Percentiles rank a stretch among this genome's conserved stretches.
Conservation (phyloP, 1,140 invertebrate species). For the Hylaeus anthracinus region DNA sequence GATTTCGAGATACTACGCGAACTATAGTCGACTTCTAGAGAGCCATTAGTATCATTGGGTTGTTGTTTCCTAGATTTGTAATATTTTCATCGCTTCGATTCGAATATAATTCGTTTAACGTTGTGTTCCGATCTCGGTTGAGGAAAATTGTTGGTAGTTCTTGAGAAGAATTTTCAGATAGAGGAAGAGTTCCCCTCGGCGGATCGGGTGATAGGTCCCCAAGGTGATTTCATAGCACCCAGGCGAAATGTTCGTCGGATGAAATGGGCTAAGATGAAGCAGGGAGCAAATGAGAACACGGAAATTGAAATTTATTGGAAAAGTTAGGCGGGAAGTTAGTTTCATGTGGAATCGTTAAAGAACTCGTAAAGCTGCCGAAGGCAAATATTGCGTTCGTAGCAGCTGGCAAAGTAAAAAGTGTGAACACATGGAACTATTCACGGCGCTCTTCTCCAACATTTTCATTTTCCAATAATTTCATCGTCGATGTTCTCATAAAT, state of each 20-base stretch:
- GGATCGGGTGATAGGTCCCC: too few species aligned
- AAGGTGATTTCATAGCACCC: too few species aligned
- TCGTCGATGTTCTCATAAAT: too few species aligned
- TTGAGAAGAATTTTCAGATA: too few species aligned
- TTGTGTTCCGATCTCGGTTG: too few species aligned
- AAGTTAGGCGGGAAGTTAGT: conserved; percentile 17
- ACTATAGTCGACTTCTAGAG: too few species aligned
- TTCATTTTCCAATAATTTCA: not conserved
- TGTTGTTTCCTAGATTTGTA: too few species aligned
- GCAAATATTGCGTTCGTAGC: conserved; percentile 13
- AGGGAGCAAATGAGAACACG: not conserved
- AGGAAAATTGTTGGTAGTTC: too few species aligned
- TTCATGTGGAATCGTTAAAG: conserved; percentile 18
- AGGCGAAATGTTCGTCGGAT: not conserved
- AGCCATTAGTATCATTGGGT: too few species aligned
- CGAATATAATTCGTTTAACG: too few species aligned
- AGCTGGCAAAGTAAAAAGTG: not conserved
- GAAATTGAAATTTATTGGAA: conserved; percentile 35
- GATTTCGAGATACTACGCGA: not conserved
- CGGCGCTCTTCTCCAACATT: not conserved
- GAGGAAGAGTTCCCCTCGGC: too few species aligned
- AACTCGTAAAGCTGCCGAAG: conserved; percentile 5
- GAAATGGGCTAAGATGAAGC: not conserved
- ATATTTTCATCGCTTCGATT: too few species aligned
- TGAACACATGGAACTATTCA: not conserved